Evolutionary conservation across 2,797 vertebrate genomes (phyloP).

Genomic region (Mormyrus hasselquistii): DNA sequence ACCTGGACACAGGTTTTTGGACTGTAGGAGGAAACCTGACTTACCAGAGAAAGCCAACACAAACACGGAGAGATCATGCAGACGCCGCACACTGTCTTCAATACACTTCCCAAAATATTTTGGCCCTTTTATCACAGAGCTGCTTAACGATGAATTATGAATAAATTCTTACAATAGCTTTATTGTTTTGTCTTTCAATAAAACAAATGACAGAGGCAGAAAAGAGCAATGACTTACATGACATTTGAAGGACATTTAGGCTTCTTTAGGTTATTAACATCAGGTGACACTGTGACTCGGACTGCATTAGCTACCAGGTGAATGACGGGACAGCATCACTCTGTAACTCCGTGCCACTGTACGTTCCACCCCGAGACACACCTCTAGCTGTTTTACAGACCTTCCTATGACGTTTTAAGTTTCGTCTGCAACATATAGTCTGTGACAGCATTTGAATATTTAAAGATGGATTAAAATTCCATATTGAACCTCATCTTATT

Average conservation of each 20-base stretch:
- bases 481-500: background rate
- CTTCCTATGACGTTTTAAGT: background rate
- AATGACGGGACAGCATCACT: background rate
- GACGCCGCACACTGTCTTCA: background rate
- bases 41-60: background rate
- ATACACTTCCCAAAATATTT: background rate
- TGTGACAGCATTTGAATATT: background rate
- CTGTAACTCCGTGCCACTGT: background rate
- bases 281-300: background rate
- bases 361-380: background rate
- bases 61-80: background rate
- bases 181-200: background rate
- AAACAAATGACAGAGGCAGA: background rate
- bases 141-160: background rate
- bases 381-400: background rate
- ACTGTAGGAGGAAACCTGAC: background rate
- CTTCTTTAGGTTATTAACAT: background rate
- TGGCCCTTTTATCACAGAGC: background rate
- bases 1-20: background rate
- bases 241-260: background rate
- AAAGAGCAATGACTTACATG: background rate
- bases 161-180: background rate
- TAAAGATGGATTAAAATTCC: background rate
- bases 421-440: background rate
- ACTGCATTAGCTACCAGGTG: background rate